phyloP scores from a whole-genome alignment of 35 echinoderm and acorn worm genomes.

The Amphiura filiformis region DNA sequence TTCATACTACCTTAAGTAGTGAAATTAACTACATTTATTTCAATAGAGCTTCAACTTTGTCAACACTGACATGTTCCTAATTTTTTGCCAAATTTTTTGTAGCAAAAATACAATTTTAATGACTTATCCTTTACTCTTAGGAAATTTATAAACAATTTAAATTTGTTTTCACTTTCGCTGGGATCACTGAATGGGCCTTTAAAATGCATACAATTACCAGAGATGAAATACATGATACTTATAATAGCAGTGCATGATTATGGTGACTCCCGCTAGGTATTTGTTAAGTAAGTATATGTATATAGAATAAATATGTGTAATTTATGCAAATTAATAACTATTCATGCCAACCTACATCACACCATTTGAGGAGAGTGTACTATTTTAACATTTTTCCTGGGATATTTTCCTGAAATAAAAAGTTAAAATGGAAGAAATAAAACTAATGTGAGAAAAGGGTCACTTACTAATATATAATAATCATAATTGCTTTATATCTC shows the following conservation, averaged over 20 bases:
- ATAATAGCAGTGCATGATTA: neutral
- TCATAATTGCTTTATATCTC: neutral
- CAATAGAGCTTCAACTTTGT: too few species aligned
- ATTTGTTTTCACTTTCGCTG: too few species aligned
- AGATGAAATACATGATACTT: neutral
- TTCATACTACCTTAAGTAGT: too few species aligned
- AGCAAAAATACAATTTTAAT: too few species aligned
- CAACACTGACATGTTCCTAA: neutral
- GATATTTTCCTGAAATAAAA: neutral
- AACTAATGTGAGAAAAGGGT: neutral
- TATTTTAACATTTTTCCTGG: neutral
- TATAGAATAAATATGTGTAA: neutral
- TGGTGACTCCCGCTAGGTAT: neutral
- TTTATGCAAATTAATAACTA: neutral
- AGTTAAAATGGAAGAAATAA: neutral
- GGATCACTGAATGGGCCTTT: neutral
- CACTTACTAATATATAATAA: neutral
- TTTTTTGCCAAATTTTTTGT: neutral
- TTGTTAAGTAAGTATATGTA: neutral
- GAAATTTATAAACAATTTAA: too few species aligned
- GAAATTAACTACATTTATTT: too few species aligned
- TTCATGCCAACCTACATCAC: neutral
- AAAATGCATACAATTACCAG: neutral
- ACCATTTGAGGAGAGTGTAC: neutral
- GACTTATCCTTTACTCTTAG: too few species aligned